Percentiles rank a stretch among this genome's conserved stretches.
Evolutionary conservation across 1,140 invertebrate species (phyloP).

Genomic region (Diuraphis noxia): DNA sequence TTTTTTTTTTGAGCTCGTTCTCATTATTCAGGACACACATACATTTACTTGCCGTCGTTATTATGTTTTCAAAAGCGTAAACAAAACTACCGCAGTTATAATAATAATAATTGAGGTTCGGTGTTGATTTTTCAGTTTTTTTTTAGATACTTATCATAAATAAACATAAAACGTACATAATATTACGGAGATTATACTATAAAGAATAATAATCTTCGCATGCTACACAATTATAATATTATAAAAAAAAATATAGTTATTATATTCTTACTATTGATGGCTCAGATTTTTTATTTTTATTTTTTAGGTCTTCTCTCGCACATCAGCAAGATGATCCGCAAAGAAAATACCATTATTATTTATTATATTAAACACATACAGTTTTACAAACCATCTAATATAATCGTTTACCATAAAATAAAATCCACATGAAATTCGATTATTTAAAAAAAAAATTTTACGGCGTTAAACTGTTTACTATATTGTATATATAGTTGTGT

Average conservation of each 20-base stretch:
- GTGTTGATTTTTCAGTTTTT: background rate
- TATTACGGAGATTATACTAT: conserved; percentile 20
- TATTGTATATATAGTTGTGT: background rate
- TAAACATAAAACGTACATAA: background rate
- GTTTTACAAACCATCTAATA: background rate
- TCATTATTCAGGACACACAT: background rate
- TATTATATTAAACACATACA: background rate
- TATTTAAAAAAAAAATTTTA: background rate
- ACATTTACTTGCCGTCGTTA: background rate
- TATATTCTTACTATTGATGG: background rate
- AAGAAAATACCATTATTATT: background rate
- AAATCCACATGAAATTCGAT: background rate
- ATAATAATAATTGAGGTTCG: background rate
- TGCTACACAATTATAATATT: background rate
- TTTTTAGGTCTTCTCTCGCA: background rate
- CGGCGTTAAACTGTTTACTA: background rate
- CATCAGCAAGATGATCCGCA: background rate
- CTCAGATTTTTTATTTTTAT: background rate
- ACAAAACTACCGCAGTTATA: background rate
- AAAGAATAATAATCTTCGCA: background rate
- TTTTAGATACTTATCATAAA: background rate
- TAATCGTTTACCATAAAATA: background rate
- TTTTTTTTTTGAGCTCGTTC: background rate
- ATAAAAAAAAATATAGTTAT: no score
- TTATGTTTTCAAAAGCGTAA: background rate